Percentiles rank a stretch among this genome's conserved stretches.
Conservation (phyloP, 92 coral and sea anemone species). For the Pocillopora grandis region DNA sequence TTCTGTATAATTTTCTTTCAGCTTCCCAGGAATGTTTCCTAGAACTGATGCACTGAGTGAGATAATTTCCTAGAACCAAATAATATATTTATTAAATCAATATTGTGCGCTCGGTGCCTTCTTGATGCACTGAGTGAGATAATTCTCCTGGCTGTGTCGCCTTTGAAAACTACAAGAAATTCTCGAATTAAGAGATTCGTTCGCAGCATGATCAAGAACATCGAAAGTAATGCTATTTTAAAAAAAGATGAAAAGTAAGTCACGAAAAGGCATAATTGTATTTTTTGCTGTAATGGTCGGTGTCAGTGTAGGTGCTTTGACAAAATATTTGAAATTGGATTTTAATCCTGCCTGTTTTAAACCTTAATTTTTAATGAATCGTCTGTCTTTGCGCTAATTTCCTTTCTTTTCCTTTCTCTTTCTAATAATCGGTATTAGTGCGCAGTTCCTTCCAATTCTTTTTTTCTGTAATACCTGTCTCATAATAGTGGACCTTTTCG, state of each 20-base stretch:
- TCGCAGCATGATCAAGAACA: neutral
- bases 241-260: neutral
- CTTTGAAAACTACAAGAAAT: neutral
- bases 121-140: neutral
- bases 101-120: constrained; percentile 6
- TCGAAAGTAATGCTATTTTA: neutral
- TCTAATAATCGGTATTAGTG: neutral
- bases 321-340: neutral
- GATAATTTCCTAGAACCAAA: neutral
- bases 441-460: neutral
- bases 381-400: neutral
- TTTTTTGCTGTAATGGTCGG: neutral
- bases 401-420: neutral
- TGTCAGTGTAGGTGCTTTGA: neutral
- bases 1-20: constrained; percentile 8
- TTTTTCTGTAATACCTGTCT: neutral
- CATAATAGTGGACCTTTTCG: neutral
- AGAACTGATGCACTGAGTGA: neutral
- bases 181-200: constrained; percentile 12
- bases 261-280: neutral
- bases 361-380: neutral
- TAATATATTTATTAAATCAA: neutral
- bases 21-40: neutral
- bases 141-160: neutral
- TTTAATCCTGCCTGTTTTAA: neutral